Evolutionary conservation across 2,113 vertebrate genomes (phyloP), one percentile per base, ranked within the genome.

Genomic region (Nycticorax nycticorax): DNA sequence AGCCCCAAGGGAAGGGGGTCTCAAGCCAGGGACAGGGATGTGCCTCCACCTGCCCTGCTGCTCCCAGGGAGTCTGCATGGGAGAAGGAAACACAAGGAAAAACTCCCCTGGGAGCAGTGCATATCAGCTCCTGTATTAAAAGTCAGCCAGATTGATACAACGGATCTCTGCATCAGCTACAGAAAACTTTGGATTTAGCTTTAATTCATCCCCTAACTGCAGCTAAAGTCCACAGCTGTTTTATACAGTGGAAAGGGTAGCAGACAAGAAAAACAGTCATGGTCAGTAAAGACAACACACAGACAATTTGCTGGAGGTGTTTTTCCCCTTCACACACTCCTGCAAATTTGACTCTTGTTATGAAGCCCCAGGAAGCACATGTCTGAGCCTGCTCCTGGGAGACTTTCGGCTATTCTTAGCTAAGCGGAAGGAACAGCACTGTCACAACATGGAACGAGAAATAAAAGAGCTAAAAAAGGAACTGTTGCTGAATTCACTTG

Each of bases 391-490:
- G 88, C 94, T 97, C 94, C 93, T 27, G 87, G 90, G 82, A 92
- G 57, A 39, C 72, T 83, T 16, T 7, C 8, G 26, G 83, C 93
- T 97, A 92, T 98, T 97, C 97, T 97, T 91, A 96, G 96, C 95
- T 26, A 12, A 79, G 55, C 77, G 67, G 91, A 95, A 95, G 87
- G 95, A 97, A 78, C 22, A 45, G 85, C 88, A 8, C 85, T 96
- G 85, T 93, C 97, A 94, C 86, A 71, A 15, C 85, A n/a, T 1
- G 23, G 78, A 75, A 1, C 2, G 4, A 41, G 94, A 95, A 96
- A 97, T 93, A 96, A 96, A 96, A 83, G 76, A 96, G 76, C 89
- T 94, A 92, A 94, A 97, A 88, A 92, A 32, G 82, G 73, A 88
- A 68, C 26, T 0, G 30, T 30, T 86, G 21, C 83, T 94, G 89